A percentile compares a stretch with the other conserved stretches of the same genome.
phyloP scores from a whole-genome alignment of 92 coral and sea anemone genomes.

The Plumapathes pennacea region DNA sequence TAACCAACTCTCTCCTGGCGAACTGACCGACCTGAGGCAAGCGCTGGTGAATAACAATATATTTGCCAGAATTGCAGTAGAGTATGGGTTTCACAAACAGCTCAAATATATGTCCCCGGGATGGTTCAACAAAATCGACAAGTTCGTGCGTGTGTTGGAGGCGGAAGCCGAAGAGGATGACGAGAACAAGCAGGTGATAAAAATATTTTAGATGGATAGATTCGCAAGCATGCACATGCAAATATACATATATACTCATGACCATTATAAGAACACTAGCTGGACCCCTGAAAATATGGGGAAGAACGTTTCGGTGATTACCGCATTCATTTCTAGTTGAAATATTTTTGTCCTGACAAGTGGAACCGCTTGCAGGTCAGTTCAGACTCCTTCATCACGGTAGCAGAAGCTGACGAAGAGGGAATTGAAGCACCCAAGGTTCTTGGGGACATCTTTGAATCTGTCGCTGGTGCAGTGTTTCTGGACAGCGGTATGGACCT shows the following conservation, averaged over 20 bases:
- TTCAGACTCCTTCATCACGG: constrained; percentile 77
- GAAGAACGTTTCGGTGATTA: too few relatives aligned
- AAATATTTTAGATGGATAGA: not conserved
- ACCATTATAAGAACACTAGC: too few relatives aligned
- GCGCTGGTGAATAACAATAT: constrained; percentile 96
- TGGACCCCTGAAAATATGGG: too few relatives aligned
- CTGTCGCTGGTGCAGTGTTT: constrained; percentile 97
- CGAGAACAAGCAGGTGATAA: constrained; percentile 21
- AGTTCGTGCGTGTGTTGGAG: constrained; percentile 57
- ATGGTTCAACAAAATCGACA: constrained; percentile 79
- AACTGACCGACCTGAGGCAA: constrained; percentile 88
- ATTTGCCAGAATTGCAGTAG: constrained; percentile 86
- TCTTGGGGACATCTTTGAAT: constrained; percentile 94
- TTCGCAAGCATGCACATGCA: too few relatives aligned
- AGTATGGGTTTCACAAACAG: constrained; percentile 65
- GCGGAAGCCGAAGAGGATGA: constrained; percentile 45
- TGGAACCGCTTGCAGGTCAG: constrained; percentile 73
- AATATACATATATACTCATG: too few relatives aligned
- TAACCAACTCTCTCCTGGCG: constrained; percentile 70
- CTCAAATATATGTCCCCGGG: constrained; percentile 81
- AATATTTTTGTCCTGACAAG: too few relatives aligned
- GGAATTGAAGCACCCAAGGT: constrained; percentile 97
- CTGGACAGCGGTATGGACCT: constrained; percentile 98
- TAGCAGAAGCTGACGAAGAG: constrained; percentile 59
- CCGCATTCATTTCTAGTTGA: too few relatives aligned